Evolutionary conservation across 2,113 vertebrate genomes (phyloP).

Genomic region (Myotis yumanensis): DNA sequence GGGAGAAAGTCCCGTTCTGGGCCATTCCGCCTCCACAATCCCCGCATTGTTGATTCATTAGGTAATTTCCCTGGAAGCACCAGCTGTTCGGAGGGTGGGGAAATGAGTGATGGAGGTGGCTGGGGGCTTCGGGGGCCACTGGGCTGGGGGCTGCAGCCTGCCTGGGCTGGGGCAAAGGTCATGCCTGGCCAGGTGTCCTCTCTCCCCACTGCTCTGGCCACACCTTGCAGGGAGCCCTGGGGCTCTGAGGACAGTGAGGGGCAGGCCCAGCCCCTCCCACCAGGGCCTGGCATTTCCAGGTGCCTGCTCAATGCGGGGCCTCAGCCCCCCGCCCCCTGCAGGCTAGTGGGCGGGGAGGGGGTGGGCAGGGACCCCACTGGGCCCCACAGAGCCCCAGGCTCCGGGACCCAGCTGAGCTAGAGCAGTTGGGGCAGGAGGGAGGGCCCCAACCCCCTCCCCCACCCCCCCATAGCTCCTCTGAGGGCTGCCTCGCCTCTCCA

Average conservation of each 20-base stretch:
- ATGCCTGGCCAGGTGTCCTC: conserved; percentile 72
- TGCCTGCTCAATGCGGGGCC: conserved; percentile 82
- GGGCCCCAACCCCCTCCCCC: conserved; percentile 35
- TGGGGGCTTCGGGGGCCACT: conserved; percentile 83
- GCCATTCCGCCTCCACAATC: conserved; percentile 89
- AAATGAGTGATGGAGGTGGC: conserved; percentile 89
- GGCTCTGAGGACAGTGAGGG: not conserved
- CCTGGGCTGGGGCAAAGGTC: conserved; percentile 83
- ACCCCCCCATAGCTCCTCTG: conserved; percentile 73
- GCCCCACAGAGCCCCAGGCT: conserved; percentile 73
- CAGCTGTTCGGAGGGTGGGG: conserved; percentile 90
- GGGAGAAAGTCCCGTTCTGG: conserved; percentile 86
- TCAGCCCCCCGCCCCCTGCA: not conserved
- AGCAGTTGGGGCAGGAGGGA: not conserved
- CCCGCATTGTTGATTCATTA: conserved; percentile 88
- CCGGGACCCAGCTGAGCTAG: conserved; percentile 62
- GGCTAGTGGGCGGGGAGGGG: not conserved
- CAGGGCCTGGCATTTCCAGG: conserved; percentile 86
- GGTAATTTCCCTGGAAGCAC: conserved; percentile 90
- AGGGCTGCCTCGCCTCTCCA: conserved; percentile 75
- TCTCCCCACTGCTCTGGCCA: conserved; percentile 80
- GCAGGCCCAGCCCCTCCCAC: conserved; percentile 54
- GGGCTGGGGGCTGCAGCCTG: conserved; percentile 79
- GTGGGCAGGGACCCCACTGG: not conserved
- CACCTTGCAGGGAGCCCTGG: conserved; percentile 73